Conservation (phyloP, 2,113 vertebrate species). For the Alligator mississippiensis region DNA sequence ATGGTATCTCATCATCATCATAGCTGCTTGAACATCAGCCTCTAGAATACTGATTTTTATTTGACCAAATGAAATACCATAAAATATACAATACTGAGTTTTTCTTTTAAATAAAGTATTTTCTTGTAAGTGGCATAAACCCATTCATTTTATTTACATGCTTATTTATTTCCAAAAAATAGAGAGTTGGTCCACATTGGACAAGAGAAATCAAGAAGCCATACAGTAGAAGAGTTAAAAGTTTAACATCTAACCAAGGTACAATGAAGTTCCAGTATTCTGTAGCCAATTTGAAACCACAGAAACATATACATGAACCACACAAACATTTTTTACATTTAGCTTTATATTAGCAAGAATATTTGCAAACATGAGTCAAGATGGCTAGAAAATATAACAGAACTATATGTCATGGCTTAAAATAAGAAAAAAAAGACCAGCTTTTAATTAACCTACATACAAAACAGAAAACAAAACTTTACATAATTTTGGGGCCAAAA, state of each 20-base stretch:
- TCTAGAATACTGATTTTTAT: not conserved
- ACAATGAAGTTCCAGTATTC: constrained; percentile 70
- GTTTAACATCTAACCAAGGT: constrained; percentile 72
- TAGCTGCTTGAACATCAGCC: constrained; percentile 21
- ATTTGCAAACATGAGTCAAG: constrained; percentile 77
- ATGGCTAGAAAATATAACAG: constrained; percentile 69
- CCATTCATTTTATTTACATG: constrained; percentile 75
- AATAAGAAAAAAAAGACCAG: constrained; percentile 49
- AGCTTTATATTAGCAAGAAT: constrained; percentile 74
- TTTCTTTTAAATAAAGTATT: constrained; percentile 66
- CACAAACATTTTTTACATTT: constrained; percentile 68
- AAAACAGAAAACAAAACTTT: constrained; percentile 13
- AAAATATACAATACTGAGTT: constrained; percentile 63
- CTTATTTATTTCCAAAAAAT: constrained; percentile 75
- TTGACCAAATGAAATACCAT: constrained; percentile 36
- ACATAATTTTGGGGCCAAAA: constrained; percentile 53
- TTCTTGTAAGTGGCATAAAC: constrained; percentile 73
- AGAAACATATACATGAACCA: constrained; percentile 70
- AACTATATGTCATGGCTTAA: constrained; percentile 59
- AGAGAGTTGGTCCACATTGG: constrained; percentile 65
- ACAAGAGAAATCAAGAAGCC: constrained; percentile 69
- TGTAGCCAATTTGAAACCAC: constrained; percentile 65
- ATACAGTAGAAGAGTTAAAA: constrained; percentile 69
- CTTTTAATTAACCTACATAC: constrained; percentile 47
- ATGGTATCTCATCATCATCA: constrained; percentile 46